phyloP scores from a whole-genome alignment of 2,888 invertebrate genomes.

The Lochmaea crataegi region DNA sequence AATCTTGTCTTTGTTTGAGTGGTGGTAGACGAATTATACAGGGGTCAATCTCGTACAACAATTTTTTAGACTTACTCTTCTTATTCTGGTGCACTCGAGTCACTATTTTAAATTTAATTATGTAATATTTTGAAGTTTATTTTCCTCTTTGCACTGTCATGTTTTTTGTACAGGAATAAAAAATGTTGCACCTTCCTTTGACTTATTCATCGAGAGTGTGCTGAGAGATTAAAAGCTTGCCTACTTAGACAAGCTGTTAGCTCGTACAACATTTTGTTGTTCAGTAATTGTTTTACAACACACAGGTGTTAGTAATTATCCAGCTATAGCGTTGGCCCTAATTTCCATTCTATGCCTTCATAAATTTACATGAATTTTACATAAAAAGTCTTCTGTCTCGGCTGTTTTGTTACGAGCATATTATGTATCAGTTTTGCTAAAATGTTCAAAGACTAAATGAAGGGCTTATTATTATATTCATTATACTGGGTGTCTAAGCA shows the following conservation, averaged over 20 bases:
- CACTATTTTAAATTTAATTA: not conserved
- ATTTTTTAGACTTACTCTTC: too few species aligned
- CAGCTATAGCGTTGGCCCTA: slow-evolving; percentile 39
- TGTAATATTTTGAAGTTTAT: not conserved
- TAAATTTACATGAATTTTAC: slow-evolving; percentile 40
- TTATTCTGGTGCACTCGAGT: not conserved
- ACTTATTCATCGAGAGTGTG: slow-evolving; percentile 26
- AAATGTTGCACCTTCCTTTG: slow-evolving; percentile 22
- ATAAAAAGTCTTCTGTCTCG: slow-evolving; percentile 34
- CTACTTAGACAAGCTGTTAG: slow-evolving; percentile 33
- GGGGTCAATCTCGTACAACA: too few species aligned
- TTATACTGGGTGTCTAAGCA: not conserved
- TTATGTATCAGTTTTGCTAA: not conserved
- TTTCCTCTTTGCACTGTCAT: not conserved
- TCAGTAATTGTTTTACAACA: slow-evolving; percentile 41
- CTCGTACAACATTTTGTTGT: slow-evolving; percentile 41
- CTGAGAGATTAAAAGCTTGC: slow-evolving; percentile 36
- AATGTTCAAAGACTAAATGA: not conserved
- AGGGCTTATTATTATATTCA: not conserved
- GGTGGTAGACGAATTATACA: not conserved
- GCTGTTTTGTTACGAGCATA: slow-evolving; percentile 15
- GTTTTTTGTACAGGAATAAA: slow-evolving; percentile 18
- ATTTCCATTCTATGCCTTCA: slow-evolving; percentile 35
- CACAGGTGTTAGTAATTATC: slow-evolving; percentile 40
- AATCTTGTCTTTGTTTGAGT: slow-evolving; percentile 22